phyloP scores from a whole-genome alignment of 2,888 invertebrate species.

The Orchesellides sinensis region DNA sequence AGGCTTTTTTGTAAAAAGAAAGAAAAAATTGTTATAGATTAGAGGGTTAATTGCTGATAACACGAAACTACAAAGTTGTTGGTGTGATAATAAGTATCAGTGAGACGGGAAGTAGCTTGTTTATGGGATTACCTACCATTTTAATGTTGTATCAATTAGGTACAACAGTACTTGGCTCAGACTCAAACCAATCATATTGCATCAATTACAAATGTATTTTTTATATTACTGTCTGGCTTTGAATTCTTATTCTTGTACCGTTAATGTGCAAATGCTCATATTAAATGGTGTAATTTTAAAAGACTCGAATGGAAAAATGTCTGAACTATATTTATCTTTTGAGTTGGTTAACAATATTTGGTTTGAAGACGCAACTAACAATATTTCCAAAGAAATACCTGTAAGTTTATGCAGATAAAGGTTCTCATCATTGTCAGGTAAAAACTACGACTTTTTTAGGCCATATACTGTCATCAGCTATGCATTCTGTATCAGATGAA shows the following conservation, averaged over 20 bases:
- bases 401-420: too few species aligned
- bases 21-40: constrained; percentile 30
- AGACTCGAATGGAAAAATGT: too few species aligned
- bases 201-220: constrained; percentile 38
- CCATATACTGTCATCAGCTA: too few species aligned
- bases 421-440: too few species aligned
- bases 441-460: too few species aligned
- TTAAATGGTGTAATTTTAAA: too few species aligned
- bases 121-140: constrained; percentile 50
- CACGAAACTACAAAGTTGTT: constrained; percentile 50
- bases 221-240: constrained; percentile 21
- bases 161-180: constrained; percentile 31
- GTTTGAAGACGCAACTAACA: too few species aligned
- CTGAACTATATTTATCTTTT: too few species aligned
- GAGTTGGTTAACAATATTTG: too few species aligned
- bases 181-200: neutral
- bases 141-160: constrained; percentile 58
- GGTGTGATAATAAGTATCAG: constrained; percentile 42
- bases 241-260: neutral
- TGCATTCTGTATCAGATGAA: too few species aligned
- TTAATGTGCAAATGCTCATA: too few species aligned
- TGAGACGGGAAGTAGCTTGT: constrained; percentile 63
- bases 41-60: constrained; percentile 50
- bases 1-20: constrained; percentile 17
- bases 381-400: too few species aligned